These are phyloP conservation scores for Echiichthys vipera DNA, from an alignment of 2,797 vertebrate species.

Conservation along the genomic window DNA sequence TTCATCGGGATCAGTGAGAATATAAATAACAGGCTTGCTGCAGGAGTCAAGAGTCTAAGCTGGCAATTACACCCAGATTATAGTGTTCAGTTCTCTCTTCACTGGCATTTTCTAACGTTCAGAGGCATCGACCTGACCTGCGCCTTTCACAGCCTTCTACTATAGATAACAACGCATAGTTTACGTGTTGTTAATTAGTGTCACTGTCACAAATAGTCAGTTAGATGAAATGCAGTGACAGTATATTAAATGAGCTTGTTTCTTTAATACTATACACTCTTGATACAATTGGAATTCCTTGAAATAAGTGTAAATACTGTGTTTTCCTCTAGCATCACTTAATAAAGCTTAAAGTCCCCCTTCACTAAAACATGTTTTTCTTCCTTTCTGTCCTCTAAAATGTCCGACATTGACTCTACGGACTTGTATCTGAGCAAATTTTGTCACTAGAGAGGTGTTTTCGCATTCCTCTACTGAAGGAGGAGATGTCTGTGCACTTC, in stretches of 20 bases:
- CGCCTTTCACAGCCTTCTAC: background rate
- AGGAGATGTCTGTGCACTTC: no score
- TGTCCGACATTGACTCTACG: no score
- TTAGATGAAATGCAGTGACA: background rate
- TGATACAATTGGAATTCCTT: no score
- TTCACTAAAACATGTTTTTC: no score
- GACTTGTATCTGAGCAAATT: no score
- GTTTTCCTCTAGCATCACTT: no score
- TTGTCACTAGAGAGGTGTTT: no score
- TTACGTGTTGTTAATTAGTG: no score
- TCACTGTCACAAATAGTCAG: background rate
- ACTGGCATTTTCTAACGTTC: background rate
- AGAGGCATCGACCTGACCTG: background rate
- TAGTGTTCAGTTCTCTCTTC: conserved; percentile 8
- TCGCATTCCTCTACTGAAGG: no score
- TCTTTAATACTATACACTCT: background rate
- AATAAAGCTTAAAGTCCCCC: no score
- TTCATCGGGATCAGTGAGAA: conserved; percentile 3
- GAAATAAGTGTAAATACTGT: no score
- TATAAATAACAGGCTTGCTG: conserved; percentile 38
- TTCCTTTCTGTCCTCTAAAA: no score
- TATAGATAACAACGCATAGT: background rate
- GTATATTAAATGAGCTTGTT: background rate
- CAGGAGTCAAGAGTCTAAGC: conserved; percentile 17
- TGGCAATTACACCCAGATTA: conserved; percentile 48